Percentiles rank a stretch among this genome's conserved stretches.
Conservation (phyloP, 2,797 vertebrate species). For the Spizella passerina region DNA sequence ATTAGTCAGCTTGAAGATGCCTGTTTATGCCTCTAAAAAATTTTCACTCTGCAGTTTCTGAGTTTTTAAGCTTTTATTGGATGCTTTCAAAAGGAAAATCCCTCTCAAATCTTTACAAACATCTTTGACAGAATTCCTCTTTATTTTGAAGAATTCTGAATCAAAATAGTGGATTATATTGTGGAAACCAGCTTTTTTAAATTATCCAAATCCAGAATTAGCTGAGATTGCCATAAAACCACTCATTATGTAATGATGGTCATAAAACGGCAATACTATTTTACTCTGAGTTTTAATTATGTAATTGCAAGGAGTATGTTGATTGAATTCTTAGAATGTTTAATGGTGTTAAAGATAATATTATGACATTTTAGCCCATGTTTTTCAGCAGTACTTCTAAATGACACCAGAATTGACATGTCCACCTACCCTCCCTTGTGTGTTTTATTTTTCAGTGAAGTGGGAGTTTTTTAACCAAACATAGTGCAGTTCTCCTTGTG, state of each 20-base stretch:
- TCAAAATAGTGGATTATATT: neutral
- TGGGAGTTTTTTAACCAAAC: neutral
- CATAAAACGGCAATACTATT: neutral
- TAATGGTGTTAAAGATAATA: slow-evolving; percentile 10
- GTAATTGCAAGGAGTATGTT: neutral
- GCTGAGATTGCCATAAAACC: neutral
- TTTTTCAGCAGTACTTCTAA: neutral
- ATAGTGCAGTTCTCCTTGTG: neutral
- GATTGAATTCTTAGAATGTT: neutral
- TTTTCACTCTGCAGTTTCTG: neutral
- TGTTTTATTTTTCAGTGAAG: neutral
- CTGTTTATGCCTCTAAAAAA: neutral
- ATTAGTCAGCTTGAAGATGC: neutral
- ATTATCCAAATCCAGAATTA: neutral
- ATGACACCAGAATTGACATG: neutral
- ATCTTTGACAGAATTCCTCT: neutral
- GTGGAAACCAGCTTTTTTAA: neutral
- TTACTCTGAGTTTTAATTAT: slow-evolving; percentile 1
- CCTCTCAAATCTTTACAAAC: neutral
- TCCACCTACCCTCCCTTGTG: neutral
- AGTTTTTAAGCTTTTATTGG: neutral
- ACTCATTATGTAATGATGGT: neutral
- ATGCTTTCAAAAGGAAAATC: neutral
- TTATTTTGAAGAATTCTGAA: neutral
- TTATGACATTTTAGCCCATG: neutral